Evolutionary conservation across 2,888 invertebrate genomes (phyloP).

Genomic region (Phorcus lineatus): DNA sequence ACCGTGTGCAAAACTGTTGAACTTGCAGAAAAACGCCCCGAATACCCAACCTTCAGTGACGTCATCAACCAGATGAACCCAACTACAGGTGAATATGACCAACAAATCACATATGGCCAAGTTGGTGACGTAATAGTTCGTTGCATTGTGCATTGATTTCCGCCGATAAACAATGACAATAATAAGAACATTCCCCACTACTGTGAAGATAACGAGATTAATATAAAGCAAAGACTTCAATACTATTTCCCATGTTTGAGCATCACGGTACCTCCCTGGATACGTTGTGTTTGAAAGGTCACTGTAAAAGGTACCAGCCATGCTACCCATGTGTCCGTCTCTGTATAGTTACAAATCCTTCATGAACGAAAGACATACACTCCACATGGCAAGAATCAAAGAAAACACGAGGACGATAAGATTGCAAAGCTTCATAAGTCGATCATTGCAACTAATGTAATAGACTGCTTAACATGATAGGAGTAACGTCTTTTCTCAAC

Average conservation of each 20-base stretch:
- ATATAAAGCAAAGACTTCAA: conserved; percentile 32
- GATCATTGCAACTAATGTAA: no score
- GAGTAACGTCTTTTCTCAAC: no score
- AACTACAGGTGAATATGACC: conserved; percentile 80
- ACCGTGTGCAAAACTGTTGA: conserved; percentile 86
- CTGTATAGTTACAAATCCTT: no score
- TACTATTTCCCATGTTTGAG: conserved; percentile 34
- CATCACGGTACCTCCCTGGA: neutral
- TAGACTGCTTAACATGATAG: no score
- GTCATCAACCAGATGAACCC: conserved; percentile 84
- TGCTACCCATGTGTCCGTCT: no score
- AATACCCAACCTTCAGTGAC: conserved; percentile 86
- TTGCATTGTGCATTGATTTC: conserved; percentile 52
- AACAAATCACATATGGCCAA: conserved; percentile 52
- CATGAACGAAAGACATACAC: no score
- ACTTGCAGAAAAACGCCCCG: conserved; percentile 84
- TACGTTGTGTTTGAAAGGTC: conserved; percentile 4
- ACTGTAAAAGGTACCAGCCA: no score
- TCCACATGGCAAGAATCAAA: no score
- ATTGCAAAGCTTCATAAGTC: no score
- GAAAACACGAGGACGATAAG: no score
- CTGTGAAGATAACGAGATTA: conserved; percentile 29
- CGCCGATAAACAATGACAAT: conserved; percentile 35
- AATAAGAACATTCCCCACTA: conserved; percentile 37
- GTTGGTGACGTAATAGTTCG: conserved; percentile 59